These are phyloP conservation scores for Lampropteryx suffumata DNA, from an alignment of 2,888 invertebrate species.

Conservation along the genomic window DNA sequence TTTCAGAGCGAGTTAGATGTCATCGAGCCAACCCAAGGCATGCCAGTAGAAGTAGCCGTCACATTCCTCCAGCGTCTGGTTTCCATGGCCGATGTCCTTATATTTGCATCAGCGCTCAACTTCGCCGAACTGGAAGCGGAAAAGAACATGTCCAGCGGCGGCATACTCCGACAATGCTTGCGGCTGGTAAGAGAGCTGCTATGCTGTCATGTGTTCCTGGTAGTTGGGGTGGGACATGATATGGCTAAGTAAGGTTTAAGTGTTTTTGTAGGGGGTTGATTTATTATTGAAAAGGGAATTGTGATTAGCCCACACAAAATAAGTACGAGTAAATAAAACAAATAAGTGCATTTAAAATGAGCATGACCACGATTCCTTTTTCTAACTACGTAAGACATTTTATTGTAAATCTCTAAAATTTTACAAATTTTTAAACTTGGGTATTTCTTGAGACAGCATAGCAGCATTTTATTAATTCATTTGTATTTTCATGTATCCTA, in stretches of 20 bases:
- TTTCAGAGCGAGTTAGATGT: slow-evolving; percentile 97
- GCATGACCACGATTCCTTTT: background rate
- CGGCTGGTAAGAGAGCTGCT: slow-evolving; percentile 87
- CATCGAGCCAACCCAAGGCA: slow-evolving; percentile 98
- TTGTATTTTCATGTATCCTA: slow-evolving; percentile 1
- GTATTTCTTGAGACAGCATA: slow-evolving; percentile 17
- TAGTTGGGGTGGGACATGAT: slow-evolving; percentile 6
- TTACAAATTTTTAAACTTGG: too few species aligned
- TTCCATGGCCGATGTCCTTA: slow-evolving; percentile 98
- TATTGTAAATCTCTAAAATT: too few species aligned
- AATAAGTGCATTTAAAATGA: background rate
- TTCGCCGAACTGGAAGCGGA: slow-evolving; percentile 99
- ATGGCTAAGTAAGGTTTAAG: background rate
- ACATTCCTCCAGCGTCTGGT: slow-evolving; percentile 99
- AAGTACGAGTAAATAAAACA: too few species aligned
- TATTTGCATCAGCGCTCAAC: slow-evolving; percentile 98
- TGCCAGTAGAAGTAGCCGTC: slow-evolving; percentile 99
- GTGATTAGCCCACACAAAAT: too few species aligned
- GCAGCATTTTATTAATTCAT: slow-evolving; percentile 12
- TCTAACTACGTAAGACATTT: background rate
- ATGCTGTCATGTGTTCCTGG: slow-evolving; percentile 32
- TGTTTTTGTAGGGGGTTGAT: background rate
- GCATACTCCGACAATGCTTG: slow-evolving; percentile 97
- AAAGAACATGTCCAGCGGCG: slow-evolving; percentile 99
- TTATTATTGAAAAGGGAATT: background rate